Conservation (phyloP, 2,888 invertebrate species). For the Synanthedon tipuliformis region DNA sequence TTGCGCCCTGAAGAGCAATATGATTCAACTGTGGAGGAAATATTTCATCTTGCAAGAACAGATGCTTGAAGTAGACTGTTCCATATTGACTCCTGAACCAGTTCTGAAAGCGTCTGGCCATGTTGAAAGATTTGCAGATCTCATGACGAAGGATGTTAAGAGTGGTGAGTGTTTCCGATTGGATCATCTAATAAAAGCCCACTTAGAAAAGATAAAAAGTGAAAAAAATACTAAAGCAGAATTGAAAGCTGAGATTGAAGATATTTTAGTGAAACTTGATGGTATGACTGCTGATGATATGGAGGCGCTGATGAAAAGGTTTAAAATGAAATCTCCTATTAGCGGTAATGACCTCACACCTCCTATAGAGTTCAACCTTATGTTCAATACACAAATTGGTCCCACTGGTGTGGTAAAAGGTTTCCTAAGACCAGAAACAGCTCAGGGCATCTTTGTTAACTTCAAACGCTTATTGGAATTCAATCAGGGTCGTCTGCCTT, state of each 20-base stretch:
- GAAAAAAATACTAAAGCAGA: slow-evolving; percentile 86
- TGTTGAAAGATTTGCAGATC: slow-evolving; percentile 98
- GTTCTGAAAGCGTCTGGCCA: slow-evolving; percentile 99
- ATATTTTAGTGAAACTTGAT: slow-evolving; percentile 87
- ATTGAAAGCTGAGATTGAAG: slow-evolving; percentile 78
- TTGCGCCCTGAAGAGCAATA: slow-evolving; percentile 96
- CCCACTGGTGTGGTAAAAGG: slow-evolving; percentile 95
- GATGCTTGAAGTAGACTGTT: slow-evolving; percentile 99
- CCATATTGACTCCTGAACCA: slow-evolving; percentile 95
- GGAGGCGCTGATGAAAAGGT: slow-evolving; percentile 85
- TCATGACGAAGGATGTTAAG: slow-evolving; percentile 98
- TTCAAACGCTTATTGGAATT: slow-evolving; percentile 97
- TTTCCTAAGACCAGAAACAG: slow-evolving; percentile 97
- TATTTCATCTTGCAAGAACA: slow-evolving; percentile 97
- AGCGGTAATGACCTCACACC: slow-evolving; percentile 95
- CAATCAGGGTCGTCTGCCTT: slow-evolving; percentile 95
- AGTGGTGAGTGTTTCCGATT: slow-evolving; percentile 97
- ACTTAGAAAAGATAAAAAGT: slow-evolving; percentile 84
- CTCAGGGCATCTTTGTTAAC: slow-evolving; percentile 99
- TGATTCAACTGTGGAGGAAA: slow-evolving; percentile 92
- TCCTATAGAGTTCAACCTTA: slow-evolving; percentile 98
- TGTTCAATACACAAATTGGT: slow-evolving; percentile 98
- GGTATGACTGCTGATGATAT: slow-evolving; percentile 93
- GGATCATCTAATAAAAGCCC: slow-evolving; percentile 97
- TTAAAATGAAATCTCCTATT: slow-evolving; percentile 93